These are phyloP conservation scores for Drosophila pallidifrons DNA, from an alignment of 1,140 invertebrate species.

Conservation along the genomic window DNA sequence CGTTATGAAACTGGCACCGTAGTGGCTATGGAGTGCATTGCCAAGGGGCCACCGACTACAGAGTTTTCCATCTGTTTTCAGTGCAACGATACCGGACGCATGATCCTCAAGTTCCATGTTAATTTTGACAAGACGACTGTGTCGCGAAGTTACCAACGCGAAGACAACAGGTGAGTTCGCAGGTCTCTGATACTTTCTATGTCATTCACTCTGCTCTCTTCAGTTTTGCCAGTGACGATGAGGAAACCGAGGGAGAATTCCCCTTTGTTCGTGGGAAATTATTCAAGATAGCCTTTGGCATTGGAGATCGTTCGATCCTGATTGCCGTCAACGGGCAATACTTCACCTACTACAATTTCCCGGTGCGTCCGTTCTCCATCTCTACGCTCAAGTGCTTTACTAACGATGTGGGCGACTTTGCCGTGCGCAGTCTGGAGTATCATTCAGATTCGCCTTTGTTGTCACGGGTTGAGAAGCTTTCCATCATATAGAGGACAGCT, in stretches of 20 bases:
- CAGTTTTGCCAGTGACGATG: constrained; percentile 74
- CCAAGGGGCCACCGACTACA: constrained; percentile 75
- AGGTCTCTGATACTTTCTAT: background rate
- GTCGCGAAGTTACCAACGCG: constrained; percentile 70
- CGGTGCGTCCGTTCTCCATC: constrained; percentile 72
- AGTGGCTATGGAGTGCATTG: constrained; percentile 82
- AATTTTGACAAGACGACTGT: constrained; percentile 80
- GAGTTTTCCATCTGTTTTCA: constrained; percentile 84
- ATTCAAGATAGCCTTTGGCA: constrained; percentile 82
- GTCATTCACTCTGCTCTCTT: background rate
- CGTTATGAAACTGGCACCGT: constrained; percentile 80
- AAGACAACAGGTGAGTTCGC: constrained; percentile 69
- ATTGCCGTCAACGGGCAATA: constrained; percentile 84
- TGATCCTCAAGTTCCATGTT: constrained; percentile 76
- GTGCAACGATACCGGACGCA: constrained; percentile 79
- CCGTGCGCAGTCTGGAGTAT: constrained; percentile 76
- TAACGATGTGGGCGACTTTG: constrained; percentile 77
- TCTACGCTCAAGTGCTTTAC: constrained; percentile 82
- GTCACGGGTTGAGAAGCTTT: constrained; percentile 78
- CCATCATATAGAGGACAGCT: constrained; percentile 62
- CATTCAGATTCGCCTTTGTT: constrained; percentile 79
- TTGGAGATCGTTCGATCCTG: constrained; percentile 80
- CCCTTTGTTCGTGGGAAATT: constrained; percentile 80
- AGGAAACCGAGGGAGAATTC: constrained; percentile 83
- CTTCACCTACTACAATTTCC: constrained; percentile 83